phyloP scores from a whole-genome alignment of 2,797 vertebrate genomes.

The Poecilia wingei region DNA sequence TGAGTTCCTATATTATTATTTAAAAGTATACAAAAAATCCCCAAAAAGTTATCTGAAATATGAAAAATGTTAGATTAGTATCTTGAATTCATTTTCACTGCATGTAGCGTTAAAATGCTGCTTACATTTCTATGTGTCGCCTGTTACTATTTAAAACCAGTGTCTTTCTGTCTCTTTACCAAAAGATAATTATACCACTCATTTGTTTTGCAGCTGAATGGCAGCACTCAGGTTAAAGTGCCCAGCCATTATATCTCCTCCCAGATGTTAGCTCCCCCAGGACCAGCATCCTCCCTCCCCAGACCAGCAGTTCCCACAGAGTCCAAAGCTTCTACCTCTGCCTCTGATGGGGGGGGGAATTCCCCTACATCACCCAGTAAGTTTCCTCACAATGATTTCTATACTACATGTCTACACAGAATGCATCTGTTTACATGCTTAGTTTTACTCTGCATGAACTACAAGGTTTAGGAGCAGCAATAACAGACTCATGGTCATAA shows the following conservation, averaged over 20 bases:
- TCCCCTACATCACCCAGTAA: slow-evolving; percentile 93
- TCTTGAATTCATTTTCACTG: background rate
- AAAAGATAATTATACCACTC: background rate
- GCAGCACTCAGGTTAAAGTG: slow-evolving; percentile 93
- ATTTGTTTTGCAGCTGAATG: slow-evolving; percentile 85
- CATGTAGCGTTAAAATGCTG: background rate
- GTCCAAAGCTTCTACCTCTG: slow-evolving; percentile 90
- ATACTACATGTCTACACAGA: background rate
- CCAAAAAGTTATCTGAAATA: too few species aligned
- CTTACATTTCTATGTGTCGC: background rate
- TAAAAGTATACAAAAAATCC: too few species aligned
- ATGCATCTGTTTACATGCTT: background rate
- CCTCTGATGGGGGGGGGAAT: slow-evolving; percentile 87
- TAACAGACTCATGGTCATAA: background rate
- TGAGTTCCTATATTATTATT: background rate
- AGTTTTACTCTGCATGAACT: background rate
- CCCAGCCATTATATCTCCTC: slow-evolving; percentile 93
- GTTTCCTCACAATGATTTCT: slow-evolving; percentile 52
- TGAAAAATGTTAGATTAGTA: too few species aligned
- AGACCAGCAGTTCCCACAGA: slow-evolving; percentile 83
- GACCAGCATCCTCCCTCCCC: slow-evolving; percentile 79
- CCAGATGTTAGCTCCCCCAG: slow-evolving; percentile 91
- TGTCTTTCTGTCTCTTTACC: background rate
- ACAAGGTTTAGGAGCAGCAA: background rate
- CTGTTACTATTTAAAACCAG: too few species aligned